Conservation (phyloP, 2,113 vertebrate species). For the Acanthisitta chloris region DNA sequence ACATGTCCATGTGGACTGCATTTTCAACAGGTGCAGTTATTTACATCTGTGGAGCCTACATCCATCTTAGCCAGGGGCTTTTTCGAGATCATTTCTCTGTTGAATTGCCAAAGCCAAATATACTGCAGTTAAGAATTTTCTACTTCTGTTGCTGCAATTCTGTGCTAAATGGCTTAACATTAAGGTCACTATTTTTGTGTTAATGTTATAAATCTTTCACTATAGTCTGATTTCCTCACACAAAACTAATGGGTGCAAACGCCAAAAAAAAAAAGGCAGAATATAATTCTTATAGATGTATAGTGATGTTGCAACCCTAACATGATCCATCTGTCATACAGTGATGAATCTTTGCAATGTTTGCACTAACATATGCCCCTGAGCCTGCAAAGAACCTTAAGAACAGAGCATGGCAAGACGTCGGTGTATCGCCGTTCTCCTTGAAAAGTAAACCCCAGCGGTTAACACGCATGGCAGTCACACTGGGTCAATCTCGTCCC, state of each 20-base stretch:
- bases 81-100: neutral
- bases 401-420: neutral
- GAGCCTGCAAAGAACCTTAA: neutral
- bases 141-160: neutral
- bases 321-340: neutral
- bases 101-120: neutral
- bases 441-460: neutral
- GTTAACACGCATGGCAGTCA: neutral
- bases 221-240: neutral
- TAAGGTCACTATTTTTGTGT: neutral
- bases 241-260: neutral
- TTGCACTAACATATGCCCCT: neutral
- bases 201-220: neutral
- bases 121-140: neutral
- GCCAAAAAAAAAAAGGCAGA: neutral
- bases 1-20: accelerated
- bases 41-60: neutral
- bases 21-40: conserved; percentile 5
- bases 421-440: neutral
- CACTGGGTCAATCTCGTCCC: neutral
- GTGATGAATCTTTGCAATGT: neutral
- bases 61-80: neutral
- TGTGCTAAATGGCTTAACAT: neutral
- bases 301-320: neutral
- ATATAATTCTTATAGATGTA: neutral